A percentile compares a stretch with the other conserved stretches of the same genome.
These are phyloP conservation scores for Gouania willdenowi DNA, from an alignment of 2,797 vertebrate species.

Conservation along the genomic window DNA sequence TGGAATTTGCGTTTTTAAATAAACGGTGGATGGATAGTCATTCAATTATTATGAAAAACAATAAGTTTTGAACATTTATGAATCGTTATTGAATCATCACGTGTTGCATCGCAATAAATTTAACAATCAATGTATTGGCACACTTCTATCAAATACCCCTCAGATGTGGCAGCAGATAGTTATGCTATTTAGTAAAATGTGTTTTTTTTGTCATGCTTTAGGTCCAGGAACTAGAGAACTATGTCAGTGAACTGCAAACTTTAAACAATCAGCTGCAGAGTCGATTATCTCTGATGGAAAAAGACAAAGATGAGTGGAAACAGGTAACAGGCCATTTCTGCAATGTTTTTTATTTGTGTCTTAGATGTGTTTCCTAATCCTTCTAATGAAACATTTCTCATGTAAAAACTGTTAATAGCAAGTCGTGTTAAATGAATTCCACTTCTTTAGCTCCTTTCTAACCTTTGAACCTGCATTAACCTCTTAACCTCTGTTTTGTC, in stretches of 20 bases:
- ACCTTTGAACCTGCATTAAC: constrained; percentile 48
- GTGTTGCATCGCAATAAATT: too few species aligned
- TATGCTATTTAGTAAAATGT: not conserved
- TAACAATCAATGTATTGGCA: too few species aligned
- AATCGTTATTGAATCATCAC: too few species aligned
- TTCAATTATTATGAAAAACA: too few species aligned
- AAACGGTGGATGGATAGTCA: too few species aligned
- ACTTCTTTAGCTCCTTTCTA: constrained; percentile 46
- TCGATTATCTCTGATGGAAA: constrained; percentile 59
- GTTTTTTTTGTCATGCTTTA: too few species aligned
- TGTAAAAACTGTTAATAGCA: constrained; percentile 15
- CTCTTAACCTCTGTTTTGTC: constrained; percentile 50
- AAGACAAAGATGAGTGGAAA: constrained; percentile 40
- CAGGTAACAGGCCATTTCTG: constrained; percentile 68
- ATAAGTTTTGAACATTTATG: too few species aligned
- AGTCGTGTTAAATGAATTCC: constrained; percentile 48
- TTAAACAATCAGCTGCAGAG: constrained; percentile 80
- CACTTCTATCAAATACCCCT: too few species aligned
- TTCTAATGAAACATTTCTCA: constrained; percentile 7
- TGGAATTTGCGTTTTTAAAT: too few species aligned
- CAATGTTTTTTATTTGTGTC: not conserved
- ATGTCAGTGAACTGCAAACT: constrained; percentile 74
- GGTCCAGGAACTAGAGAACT: constrained; percentile 83
- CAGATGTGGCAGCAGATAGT: too few species aligned
- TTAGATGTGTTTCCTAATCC: not conserved